Percentiles rank a stretch among this genome's conserved stretches.
Conservation (phyloP, 2,888 invertebrate genomes). For the Trypoxylon attenuatum region DNA sequence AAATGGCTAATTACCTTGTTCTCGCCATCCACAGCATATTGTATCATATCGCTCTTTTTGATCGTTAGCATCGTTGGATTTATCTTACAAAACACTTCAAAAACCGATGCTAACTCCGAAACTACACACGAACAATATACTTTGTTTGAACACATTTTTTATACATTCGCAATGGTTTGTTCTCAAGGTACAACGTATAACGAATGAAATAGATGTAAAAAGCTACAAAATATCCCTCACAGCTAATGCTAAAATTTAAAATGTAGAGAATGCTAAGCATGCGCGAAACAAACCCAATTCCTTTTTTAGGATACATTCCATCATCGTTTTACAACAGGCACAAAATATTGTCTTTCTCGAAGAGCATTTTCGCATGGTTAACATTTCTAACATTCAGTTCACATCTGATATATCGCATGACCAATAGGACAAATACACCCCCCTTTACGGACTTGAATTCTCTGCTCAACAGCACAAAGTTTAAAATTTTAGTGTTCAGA, state of each 20-base stretch:
- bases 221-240: too few relatives aligned
- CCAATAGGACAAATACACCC: slow-evolving; percentile 25
- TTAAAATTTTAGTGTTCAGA: slow-evolving; percentile 18
- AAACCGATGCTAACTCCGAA: neutral
- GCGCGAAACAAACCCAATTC: too few relatives aligned
- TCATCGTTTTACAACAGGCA: slow-evolving; percentile 27
- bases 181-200: slow-evolving; percentile 42
- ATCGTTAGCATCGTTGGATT: slow-evolving; percentile 26
- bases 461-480: slow-evolving; percentile 40
- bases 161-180: slow-evolving; percentile 44
- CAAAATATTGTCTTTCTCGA: slow-evolving; percentile 44
- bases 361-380: slow-evolving; percentile 49
- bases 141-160: slow-evolving; percentile 47
- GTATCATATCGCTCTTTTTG: slow-evolving; percentile 3
- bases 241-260: too few relatives aligned
- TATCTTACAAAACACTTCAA: slow-evolving; percentile 14
- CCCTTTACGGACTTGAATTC: slow-evolving; percentile 40
- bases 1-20: slow-evolving; percentile 34
- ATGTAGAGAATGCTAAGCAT: too few relatives aligned
- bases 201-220: too few relatives aligned
- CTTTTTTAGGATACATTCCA: slow-evolving; percentile 35
- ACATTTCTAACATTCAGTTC: slow-evolving; percentile 45
- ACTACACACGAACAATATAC: slow-evolving; percentile 2
- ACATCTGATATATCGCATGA: slow-evolving; percentile 47
- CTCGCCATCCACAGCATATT: slow-evolving; percentile 10